These are phyloP conservation scores for Zootoca vivipara DNA, from an alignment of 2,113 vertebrate species.

Conservation along the genomic window DNA sequence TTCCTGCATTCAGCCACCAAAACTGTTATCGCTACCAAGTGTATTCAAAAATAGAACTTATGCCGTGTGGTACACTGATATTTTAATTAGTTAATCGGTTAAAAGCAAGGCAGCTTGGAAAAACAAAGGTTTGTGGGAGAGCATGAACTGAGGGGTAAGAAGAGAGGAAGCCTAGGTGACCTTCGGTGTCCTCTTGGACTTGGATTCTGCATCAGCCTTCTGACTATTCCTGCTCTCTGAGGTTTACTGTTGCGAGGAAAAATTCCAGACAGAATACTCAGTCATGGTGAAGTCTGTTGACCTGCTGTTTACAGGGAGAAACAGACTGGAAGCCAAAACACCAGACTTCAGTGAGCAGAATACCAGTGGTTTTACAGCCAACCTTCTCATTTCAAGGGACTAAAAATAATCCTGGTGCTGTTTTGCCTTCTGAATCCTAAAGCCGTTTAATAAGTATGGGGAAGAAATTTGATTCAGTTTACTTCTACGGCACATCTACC, in stretches of 20 bases:
- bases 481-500: too few relatives aligned
- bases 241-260: slow-evolving; percentile 69
- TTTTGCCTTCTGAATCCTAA: slow-evolving; percentile 49
- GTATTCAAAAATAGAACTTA: background rate
- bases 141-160: background rate
- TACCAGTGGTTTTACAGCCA: slow-evolving; percentile 67
- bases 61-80: background rate
- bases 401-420: slow-evolving; percentile 53
- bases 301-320: slow-evolving; percentile 70
- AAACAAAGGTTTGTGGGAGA: slow-evolving; percentile 3
- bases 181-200: slow-evolving; percentile 35
- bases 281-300: slow-evolving; percentile 68
- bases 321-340: slow-evolving; percentile 69
- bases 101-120: slow-evolving; percentile 34
- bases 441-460: too few relatives aligned
- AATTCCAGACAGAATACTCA: slow-evolving; percentile 73
- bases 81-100: background rate
- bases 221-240: slow-evolving; percentile 50
- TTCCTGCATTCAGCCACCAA: background rate
- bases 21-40: background rate
- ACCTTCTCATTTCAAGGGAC: slow-evolving; percentile 55
- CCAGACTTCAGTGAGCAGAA: slow-evolving; percentile 66
- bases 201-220: slow-evolving; percentile 46
- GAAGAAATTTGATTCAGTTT: too few relatives aligned
- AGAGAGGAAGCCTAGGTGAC: slow-evolving; percentile 30